Evolutionary conservation across 2,113 vertebrate species (phyloP).

Genomic region (Chloropsis cyanopogon): DNA sequence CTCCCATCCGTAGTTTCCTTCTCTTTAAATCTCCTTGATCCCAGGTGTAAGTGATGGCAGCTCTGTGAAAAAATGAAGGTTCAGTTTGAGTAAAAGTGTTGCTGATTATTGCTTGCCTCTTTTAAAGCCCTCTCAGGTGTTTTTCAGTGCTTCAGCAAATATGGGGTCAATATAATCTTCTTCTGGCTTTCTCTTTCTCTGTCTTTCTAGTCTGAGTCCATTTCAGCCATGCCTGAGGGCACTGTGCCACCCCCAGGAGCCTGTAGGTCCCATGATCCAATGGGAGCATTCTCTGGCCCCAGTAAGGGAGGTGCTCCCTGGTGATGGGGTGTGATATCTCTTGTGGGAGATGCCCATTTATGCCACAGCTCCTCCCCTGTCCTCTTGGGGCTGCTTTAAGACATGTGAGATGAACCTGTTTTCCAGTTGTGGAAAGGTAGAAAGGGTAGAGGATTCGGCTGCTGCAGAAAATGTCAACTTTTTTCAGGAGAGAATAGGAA

Average conservation of each 20-base stretch:
- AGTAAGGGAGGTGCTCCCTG: neutral
- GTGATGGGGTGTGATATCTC: neutral
- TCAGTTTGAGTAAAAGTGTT: neutral
- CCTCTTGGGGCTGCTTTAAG: neutral
- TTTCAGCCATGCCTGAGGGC: neutral
- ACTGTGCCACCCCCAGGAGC: neutral
- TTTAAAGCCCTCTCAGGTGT: neutral
- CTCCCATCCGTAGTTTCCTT: neutral
- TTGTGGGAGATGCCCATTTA: neutral
- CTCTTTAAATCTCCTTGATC: neutral
- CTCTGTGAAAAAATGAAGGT: neutral
- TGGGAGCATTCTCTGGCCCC: neutral
- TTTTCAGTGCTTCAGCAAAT: neutral
- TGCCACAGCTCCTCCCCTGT: neutral
- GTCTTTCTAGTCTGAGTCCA: neutral
- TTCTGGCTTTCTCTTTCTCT: neutral
- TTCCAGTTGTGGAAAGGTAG: neutral
- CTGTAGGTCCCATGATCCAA: rapidly evolving
- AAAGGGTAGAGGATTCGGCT: neutral
- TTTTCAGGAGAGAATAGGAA: neutral
- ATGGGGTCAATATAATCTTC: neutral
- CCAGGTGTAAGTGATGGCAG: neutral
- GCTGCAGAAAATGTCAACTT: neutral
- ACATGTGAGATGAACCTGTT: neutral
- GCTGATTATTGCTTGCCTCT: neutral